Evolutionary conservation across 2,888 invertebrate species (phyloP), one percentile per base, ranked within the genome.

Genomic region (Cosmia pyralina): DNA sequence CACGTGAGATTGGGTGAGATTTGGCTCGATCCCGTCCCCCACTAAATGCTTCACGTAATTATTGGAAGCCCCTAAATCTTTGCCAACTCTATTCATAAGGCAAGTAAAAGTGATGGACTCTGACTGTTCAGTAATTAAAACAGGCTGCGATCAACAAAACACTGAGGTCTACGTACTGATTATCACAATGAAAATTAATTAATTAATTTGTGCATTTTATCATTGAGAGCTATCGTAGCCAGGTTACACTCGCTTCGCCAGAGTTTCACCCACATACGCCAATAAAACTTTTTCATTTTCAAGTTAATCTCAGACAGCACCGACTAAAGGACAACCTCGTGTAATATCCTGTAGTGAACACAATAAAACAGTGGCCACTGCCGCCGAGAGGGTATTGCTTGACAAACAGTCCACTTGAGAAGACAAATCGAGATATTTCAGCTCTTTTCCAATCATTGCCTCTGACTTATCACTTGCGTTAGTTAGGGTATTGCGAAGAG

Each of bases 371-470:
- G 28, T 34, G 64, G 41, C 34, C 72, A 67, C 66, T 72, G 65
- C 66, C 46, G 52, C 75, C 77, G 86, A 88, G 85, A 88, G 58
- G 81, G 88, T 85, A 86, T 63, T 62, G 48, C 88, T 87, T 91
- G 92, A 92, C 86, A 92, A 91, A 93, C 92, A 82, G 86, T 83
- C 87, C 84, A 75, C 82, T 88, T 85, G 84, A 83, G 77, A 86
- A 86, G 90, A 94, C 91, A 91, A 93, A 94, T 94, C 90, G 92
- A 88, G 90, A 92, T 91, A 89, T 91, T 90, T 90, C 85, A 89
- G 91, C 91, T 92, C 88, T 89, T 86, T 87, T 85, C 89, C 85
- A 90, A 89, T 90, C 92, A 93, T 52, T 52, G 11, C 22, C 2
- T n/a, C 22, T 52, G 52, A 52, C n/a, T n/a, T n/a, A 52, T 52